Base-by-base conservation (phyloP, 2,113 vertebrate genomes). In the Podocnemis expansa region DNA sequence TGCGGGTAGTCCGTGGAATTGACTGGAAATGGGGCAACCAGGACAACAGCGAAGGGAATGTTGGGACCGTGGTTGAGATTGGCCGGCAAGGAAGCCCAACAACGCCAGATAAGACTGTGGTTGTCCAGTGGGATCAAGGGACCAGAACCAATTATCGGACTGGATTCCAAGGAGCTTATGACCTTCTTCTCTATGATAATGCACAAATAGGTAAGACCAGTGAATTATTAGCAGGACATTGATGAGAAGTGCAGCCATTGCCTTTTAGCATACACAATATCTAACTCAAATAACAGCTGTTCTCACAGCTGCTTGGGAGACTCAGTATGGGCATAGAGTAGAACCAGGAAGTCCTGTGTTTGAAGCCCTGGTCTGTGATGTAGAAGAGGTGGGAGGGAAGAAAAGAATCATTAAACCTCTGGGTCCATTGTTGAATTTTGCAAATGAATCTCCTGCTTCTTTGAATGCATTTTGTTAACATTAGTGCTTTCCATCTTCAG, bases 1-100 rank as follows among this genome's bases (percentile, higher is more conserved):
- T 99, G 99, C 98, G 99, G 0, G 99, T 99, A 51, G 99, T 99
- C 12, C 99, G 99, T 0, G 99, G 99, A 41, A 91, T 98, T 85
- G 99, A 99, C 98, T 99, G 99, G 99, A 99, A 99, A 88, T 99
- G 99, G 99, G 98, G 98, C 90, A 99, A 98, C 98, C 99, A 99
- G 98, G 99, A 99, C 34, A 99, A 98, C 0, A 98, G 99, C 0
- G 99, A 99, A 98, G 99, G 99, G n/a, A 99, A 99, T 1, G 98
- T 99, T 67, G 99, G 99, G 92, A 99, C 99, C 0, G 99, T 99
- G 97, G 99, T 99, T 94, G 99, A 99, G 97, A 99, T 99, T 2
- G 99, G 99, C 41, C 98, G 99, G 12, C 98, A 99, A 10, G 99
- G 99, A 93, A 99, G 99, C 98, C 99, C 99, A 29, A 99, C 99